Conservation (phyloP, 2,888 invertebrate genomes). For the Coremacera marginata region DNA sequence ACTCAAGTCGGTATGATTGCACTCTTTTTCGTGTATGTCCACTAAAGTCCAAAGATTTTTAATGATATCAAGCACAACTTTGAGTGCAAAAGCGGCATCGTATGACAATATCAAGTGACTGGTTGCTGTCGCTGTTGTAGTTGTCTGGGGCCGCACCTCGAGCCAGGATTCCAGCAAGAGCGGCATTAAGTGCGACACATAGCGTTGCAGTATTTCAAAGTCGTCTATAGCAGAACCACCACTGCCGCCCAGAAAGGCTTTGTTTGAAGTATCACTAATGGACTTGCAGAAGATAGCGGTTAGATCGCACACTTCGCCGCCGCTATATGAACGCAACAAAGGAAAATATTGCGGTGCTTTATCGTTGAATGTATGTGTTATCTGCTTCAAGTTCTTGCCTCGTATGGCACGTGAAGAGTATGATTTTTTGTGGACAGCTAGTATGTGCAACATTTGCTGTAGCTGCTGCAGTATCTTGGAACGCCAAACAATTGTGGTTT, state of each 20-base stretch:
- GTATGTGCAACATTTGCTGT: slow-evolving; percentile 72
- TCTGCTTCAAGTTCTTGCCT: slow-evolving; percentile 59
- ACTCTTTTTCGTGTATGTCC: slow-evolving; percentile 59
- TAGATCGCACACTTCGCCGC: slow-evolving; percentile 65
- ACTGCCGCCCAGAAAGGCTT: slow-evolving; percentile 12
- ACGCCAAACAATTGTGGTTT: slow-evolving; percentile 84
- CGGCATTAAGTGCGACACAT: slow-evolving; percentile 79
- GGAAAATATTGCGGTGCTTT: slow-evolving; percentile 52
- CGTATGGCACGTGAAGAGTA: slow-evolving; percentile 9
- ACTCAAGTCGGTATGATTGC: slow-evolving; percentile 68
- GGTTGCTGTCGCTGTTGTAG: slow-evolving; percentile 29
- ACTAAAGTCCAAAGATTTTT: slow-evolving; percentile 73
- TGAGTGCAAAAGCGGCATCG: slow-evolving; percentile 77
- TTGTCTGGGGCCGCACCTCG: slow-evolving; percentile 76
- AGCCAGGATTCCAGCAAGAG: slow-evolving; percentile 87
- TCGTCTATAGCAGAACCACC: slow-evolving; percentile 59
- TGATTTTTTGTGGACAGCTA: slow-evolving; percentile 55
- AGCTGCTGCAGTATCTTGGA: slow-evolving; percentile 80
- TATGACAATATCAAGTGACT: slow-evolving; percentile 69
- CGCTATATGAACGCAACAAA: slow-evolving; percentile 40
- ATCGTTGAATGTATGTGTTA: slow-evolving; percentile 47
- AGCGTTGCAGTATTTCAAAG: slow-evolving; percentile 72
- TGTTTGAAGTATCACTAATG: slow-evolving; percentile 56
- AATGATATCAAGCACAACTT: slow-evolving; percentile 75
- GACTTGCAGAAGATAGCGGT: slow-evolving; percentile 70